These are phyloP conservation scores for Adelphocoris suturalis DNA, from an alignment of 2,888 invertebrate genomes.

Conservation along the genomic window DNA sequence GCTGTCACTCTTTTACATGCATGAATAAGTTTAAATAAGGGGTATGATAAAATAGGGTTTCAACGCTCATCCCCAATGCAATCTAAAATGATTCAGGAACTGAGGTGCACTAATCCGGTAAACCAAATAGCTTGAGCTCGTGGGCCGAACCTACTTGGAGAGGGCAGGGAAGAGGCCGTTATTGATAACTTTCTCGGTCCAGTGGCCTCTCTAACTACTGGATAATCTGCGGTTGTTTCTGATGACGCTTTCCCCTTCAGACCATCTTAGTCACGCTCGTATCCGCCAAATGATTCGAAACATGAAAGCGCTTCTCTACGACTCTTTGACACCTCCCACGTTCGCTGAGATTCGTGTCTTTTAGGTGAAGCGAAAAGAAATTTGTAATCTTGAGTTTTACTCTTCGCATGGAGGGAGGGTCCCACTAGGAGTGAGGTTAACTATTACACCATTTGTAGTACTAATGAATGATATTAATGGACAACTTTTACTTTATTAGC, in stretches of 20 bases:
- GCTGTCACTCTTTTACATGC: too few species aligned
- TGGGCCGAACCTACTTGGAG: background rate
- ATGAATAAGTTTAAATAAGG: too few species aligned
- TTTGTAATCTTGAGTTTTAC: too few species aligned
- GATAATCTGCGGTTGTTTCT: constrained; percentile 69
- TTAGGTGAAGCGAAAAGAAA: background rate
- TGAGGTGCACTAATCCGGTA: background rate
- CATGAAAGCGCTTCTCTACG: constrained; percentile 57
- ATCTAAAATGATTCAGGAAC: too few species aligned
- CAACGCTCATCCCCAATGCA: too few species aligned
- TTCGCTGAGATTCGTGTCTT: constrained; percentile 12
- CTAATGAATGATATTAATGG: too few species aligned
- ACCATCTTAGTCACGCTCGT: constrained; percentile 67
- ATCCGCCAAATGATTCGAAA: constrained; percentile 65
- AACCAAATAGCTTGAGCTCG: constrained; percentile 14
- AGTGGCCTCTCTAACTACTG: constrained; percentile 65
- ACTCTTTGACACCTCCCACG: constrained; percentile 42
- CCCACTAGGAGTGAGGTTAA: too few species aligned
- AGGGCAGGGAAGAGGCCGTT: constrained; percentile 50
- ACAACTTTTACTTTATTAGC: too few species aligned
- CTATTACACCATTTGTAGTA: too few species aligned
- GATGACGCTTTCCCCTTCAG: constrained; percentile 67
- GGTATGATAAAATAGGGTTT: too few species aligned
- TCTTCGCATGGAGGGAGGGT: too few species aligned
- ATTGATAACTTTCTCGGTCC: constrained; percentile 68